phyloP scores from a whole-genome alignment of 30 jellyfish, hydroid and myxozoan species.

The Hydra vulgaris region DNA sequence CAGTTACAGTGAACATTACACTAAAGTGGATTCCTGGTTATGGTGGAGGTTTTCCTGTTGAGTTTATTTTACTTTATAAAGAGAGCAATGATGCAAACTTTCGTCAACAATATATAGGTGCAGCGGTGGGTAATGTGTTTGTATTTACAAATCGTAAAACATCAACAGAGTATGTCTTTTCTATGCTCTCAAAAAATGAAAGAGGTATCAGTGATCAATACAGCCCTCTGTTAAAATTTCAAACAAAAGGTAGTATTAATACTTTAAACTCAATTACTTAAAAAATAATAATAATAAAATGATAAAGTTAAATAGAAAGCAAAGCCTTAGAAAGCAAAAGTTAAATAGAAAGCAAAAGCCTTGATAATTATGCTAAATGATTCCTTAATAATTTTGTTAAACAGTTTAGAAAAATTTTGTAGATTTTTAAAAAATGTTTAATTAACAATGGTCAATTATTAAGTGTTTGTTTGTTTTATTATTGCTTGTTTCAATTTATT shows the following conservation, averaged over 20 bases:
- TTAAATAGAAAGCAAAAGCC: no score
- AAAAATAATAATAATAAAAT: no score
- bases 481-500: no score
- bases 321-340: no score
- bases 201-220: constrained; percentile 52
- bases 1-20: constrained; percentile 61
- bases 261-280: background rate
- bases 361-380: no score
- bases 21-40: constrained; percentile 74
- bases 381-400: no score
- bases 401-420: no score
- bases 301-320: no score
- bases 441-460: no score
- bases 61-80: constrained; percentile 41
- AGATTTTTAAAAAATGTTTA: no score
- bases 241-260: constrained; percentile 36
- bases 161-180: constrained; percentile 18
- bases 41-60: constrained; percentile 75
- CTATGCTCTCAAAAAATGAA: constrained; percentile 48
- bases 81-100: constrained; percentile 25
- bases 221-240: constrained; percentile 15
- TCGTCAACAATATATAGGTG: constrained; percentile 23
- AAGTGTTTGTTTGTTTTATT: no score
- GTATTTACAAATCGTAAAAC: constrained; percentile 24
- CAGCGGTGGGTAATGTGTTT: constrained; percentile 10